Percentiles rank a stretch among this genome's conserved stretches.
These are phyloP conservation scores for Gastrophryne carolinensis DNA, from an alignment of 2,797 vertebrate species.

Conservation along the genomic window DNA sequence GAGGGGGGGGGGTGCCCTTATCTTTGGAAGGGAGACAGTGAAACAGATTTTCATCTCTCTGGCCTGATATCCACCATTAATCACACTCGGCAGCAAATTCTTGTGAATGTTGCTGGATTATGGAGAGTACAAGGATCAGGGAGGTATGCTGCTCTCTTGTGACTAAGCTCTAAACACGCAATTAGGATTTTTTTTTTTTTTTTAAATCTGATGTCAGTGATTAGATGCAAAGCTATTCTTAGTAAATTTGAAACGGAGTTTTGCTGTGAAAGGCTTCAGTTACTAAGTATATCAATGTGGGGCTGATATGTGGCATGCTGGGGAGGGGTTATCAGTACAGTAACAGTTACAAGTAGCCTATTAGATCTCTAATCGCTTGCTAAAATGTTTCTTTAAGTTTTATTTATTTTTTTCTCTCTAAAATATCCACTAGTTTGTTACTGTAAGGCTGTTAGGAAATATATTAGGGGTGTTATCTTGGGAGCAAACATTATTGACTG, in stretches of 20 bases:
- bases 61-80: not conserved
- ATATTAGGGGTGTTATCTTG: no score
- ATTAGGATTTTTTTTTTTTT: not conserved
- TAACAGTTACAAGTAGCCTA: no score
- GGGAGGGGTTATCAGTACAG: no score
- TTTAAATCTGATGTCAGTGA: not conserved
- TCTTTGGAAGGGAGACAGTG: not conserved
- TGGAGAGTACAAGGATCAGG: not conserved
- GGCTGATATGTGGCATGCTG: no score
- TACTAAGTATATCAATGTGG: no score
- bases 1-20: not conserved
- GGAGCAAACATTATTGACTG: no score
- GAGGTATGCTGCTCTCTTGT: not conserved
- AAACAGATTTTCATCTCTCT: not conserved
- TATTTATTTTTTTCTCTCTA: no score
- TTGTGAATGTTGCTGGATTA: not conserved
- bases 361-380: no score
- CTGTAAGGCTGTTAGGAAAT: no score
- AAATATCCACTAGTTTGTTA: no score
- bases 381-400: no score
- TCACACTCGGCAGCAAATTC: not conserved
- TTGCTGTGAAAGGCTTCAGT: not conserved
- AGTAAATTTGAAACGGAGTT: not conserved
- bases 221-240: not conserved
- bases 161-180: not conserved